Evolutionary conservation across 2,797 vertebrate species (phyloP), one percentile per base, ranked within the genome.

Genomic region (Ctenochaetus hawaiiensis): DNA sequence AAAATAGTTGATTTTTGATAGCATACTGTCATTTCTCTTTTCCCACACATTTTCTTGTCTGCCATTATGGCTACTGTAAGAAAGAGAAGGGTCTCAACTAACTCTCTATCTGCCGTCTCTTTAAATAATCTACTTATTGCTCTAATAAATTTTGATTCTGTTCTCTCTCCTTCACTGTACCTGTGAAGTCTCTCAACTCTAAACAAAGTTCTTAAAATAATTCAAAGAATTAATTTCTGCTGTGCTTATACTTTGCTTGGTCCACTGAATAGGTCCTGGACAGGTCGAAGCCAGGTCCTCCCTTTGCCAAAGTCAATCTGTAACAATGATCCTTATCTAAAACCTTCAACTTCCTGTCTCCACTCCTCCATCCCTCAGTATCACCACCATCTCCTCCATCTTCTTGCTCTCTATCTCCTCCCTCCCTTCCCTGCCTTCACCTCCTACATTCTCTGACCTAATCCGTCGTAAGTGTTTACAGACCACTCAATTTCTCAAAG

Each of bases 381-480:
- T 72, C 79, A 39, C 78, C 75, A 64, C 72, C 85, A 75, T 77
- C 83, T 76, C 65, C 60, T 63, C 72, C 65, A 61, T 68, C 64
- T 39, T 12, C 20, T 45, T 20, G 70, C 59, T 17, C 62, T 48
- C 54, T 23, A n/a, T 39, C 60, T 16, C 47, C 53, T 39, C 47
- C 17, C 51, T 63, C 67, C 62, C 52, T 66, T 66, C 44, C 80
- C 77, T 14, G 1, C 57, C 51, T 57, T 70, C 65, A 61, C 37
- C 78, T 47, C 75, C 69, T 72, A 43, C 72, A 75, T 82, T 84
- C 82, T 88, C 87, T 56, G 52, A 64, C 41, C 83, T 92, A 92
- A 94, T 94, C 90, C 66, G 43, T 72, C 26, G 66, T 90, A 93
- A 94, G 90, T 94, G 93, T 91, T 94, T 91, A 90, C 93, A 94